Evolutionary conservation across 2,888 invertebrate species (phyloP).

Genomic region (Brassicogethes aeneus): DNA sequence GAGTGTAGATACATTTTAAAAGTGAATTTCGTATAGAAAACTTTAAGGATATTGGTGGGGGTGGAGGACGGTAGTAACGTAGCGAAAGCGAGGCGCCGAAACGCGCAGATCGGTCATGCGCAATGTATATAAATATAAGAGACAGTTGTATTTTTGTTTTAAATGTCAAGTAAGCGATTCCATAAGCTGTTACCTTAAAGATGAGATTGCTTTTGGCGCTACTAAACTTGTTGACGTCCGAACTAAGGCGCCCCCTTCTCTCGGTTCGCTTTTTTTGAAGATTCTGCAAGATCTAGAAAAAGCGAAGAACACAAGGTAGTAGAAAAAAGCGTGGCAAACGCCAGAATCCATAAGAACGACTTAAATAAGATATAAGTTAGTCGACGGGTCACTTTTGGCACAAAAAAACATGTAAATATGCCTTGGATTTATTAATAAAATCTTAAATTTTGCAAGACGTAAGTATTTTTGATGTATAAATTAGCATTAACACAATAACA

Average conservation of each 20-base stretch:
- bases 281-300: constrained; percentile 98
- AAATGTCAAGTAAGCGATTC: constrained; percentile 34
- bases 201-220: constrained; percentile 96
- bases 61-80: neutral
- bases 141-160: too few relatives aligned
- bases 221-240: constrained; percentile 86
- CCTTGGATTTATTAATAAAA: constrained; percentile 10
- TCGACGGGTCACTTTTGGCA: neutral
- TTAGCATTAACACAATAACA: too few relatives aligned
- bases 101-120: constrained; percentile 40
- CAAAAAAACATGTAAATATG: constrained; percentile 3
- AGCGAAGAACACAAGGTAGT: constrained; percentile 82
- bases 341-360: constrained; percentile 39
- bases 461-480: too few relatives aligned
- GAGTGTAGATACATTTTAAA: too few relatives aligned
- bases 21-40: too few relatives aligned
- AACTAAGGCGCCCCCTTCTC: constrained; percentile 93
- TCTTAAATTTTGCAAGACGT: too few relatives aligned
- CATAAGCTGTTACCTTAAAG: constrained; percentile 86
- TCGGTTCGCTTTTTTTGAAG: constrained; percentile 98
- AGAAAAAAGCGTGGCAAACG: constrained; percentile 49
- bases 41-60: too few relatives aligned
- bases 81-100: constrained; percentile 41
- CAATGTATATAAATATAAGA: constrained; percentile 10
- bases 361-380: constrained; percentile 17